Evolutionary conservation across 2,113 vertebrate genomes (phyloP).

Genomic region (Seriola rivoliana): DNA sequence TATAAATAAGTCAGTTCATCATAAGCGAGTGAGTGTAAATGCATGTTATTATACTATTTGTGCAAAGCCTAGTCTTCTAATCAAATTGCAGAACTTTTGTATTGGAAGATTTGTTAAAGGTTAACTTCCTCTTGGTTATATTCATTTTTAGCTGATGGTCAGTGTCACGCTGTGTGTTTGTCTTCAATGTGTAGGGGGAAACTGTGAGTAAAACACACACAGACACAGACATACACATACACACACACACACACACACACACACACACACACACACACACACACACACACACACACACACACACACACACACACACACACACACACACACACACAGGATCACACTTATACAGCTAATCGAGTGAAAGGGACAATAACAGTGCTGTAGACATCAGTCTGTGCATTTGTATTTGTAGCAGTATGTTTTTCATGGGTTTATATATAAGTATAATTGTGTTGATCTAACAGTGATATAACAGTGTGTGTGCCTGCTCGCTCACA

Average conservation of each 20-base stretch:
- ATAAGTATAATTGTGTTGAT: background rate
- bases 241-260: background rate
- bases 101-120: conserved; percentile 59
- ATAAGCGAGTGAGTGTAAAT: conserved; percentile 4
- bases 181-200: background rate
- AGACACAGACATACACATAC: background rate
- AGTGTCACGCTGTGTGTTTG: conserved; percentile 44
- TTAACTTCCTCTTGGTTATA: conserved; percentile 71
- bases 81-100: conserved; percentile 56
- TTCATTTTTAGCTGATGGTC: conserved; percentile 56
- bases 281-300: background rate
- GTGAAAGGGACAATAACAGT: background rate
- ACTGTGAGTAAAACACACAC: background rate
- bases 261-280: background rate
- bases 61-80: background rate
- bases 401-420: background rate
- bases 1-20: conserved; percentile 22
- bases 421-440: background rate
- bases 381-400: background rate
- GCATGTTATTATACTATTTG: background rate
- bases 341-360: background rate
- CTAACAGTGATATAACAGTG: background rate
- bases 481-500: background rate
- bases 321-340: background rate
- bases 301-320: background rate